Conservation (phyloP, 2,797 vertebrate genomes). For the Spizella passerina region DNA sequence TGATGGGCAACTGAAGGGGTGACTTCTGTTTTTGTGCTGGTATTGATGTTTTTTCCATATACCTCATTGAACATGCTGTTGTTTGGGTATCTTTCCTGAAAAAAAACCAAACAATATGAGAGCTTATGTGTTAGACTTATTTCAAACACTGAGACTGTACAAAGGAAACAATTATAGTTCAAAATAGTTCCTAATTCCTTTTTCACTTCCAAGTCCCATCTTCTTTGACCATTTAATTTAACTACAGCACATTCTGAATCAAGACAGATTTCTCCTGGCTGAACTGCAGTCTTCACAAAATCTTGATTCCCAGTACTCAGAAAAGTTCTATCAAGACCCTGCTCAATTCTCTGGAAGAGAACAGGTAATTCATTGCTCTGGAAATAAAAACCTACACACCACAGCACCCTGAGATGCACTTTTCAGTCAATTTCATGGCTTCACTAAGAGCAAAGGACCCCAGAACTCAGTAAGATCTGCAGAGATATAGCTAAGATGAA, state of each 20-base stretch:
- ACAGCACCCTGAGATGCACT: not conserved
- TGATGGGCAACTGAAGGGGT: slow-evolving; percentile 85
- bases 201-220: not conserved
- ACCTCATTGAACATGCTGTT: slow-evolving; percentile 96
- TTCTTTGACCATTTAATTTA: not conserved
- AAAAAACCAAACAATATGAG: not conserved
- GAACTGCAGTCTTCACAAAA: not conserved
- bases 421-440: not conserved
- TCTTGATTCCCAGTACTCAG: not conserved
- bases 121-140: not conserved
- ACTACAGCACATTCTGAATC: not conserved
- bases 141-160: not conserved
- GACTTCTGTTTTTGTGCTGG: slow-evolving; percentile 86
- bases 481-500: not conserved
- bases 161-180: not conserved
- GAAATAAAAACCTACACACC: not conserved
- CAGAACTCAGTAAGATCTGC: not conserved
- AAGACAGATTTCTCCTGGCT: not conserved
- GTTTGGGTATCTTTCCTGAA: slow-evolving; percentile 90
- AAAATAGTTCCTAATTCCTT: not conserved
- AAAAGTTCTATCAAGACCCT: not conserved
- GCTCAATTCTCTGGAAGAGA: not conserved
- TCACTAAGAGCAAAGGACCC: not conserved
- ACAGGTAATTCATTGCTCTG: not conserved
- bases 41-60: slow-evolving; percentile 89